A percentile compares a stretch with the other conserved stretches of the same genome.
phyloP scores from a whole-genome alignment of 2,113 vertebrate genomes.

The Semicossyphus pulcher region DNA sequence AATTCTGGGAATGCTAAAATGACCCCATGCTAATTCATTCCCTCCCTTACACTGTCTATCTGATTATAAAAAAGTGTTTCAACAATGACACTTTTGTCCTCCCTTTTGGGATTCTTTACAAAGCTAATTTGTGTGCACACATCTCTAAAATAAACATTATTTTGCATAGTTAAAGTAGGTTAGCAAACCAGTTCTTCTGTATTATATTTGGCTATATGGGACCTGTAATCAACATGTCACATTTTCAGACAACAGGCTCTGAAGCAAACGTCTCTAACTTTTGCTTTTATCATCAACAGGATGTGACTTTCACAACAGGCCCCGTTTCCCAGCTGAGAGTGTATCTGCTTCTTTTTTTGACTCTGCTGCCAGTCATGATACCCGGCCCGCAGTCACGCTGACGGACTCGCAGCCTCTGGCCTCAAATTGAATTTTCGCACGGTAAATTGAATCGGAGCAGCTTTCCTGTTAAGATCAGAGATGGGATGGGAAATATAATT shows the following conservation, averaged over 20 bases:
- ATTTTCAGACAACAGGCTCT: not conserved
- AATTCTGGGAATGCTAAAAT: slow-evolving; percentile 70
- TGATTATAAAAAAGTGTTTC: slow-evolving; percentile 23
- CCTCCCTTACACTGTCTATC: not conserved
- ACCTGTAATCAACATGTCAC: not conserved
- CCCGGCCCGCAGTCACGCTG: slow-evolving; percentile 23
- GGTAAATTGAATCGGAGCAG: slow-evolving; percentile 65
- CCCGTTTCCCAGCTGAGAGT: not conserved
- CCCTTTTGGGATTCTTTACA: not conserved
- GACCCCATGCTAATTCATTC: slow-evolving; percentile 2
- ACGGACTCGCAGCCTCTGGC: slow-evolving; percentile 15
- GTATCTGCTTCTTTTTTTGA: not conserved
- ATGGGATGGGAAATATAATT: slow-evolving; percentile 61
- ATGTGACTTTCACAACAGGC: not conserved
- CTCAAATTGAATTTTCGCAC: slow-evolving; percentile 64
- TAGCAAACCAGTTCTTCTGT: slow-evolving; percentile 9
- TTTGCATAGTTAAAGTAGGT: not conserved
- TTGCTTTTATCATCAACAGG: not conserved
- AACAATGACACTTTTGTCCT: not conserved
- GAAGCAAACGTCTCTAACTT: not conserved
- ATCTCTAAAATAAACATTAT: slow-evolving; percentile 8
- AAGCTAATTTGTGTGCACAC: not conserved
- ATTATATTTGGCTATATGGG: not conserved
- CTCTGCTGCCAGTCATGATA: slow-evolving; percentile 17
- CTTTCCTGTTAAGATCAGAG: slow-evolving; percentile 51